A percentile compares a stretch with the other conserved stretches of the same genome.
phyloP scores from a whole-genome alignment of 2,113 vertebrate genomes.

The Phaetusa simplex region DNA sequence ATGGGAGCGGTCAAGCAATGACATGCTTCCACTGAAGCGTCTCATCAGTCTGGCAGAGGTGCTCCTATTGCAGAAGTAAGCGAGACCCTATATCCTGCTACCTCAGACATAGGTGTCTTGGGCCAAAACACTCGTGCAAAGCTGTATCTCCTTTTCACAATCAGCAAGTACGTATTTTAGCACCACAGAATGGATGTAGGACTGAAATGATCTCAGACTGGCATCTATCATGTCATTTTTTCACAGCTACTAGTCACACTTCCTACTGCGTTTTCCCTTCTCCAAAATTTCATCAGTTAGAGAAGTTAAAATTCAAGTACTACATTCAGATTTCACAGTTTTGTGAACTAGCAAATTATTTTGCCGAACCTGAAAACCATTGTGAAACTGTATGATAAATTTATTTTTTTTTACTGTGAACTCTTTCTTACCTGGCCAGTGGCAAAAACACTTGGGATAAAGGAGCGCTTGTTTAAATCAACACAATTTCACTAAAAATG shows the following conservation, averaged over 20 bases:
- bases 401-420: neutral
- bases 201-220: constrained; percentile 17
- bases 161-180: neutral
- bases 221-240: constrained; percentile 45
- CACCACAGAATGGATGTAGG: neutral
- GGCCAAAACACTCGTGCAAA: neutral
- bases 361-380: constrained; percentile 29
- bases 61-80: neutral
- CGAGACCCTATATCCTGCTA: neutral
- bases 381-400: neutral
- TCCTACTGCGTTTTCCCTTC: neutral
- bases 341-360: constrained; percentile 59
- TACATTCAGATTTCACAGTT: constrained; percentile 56
- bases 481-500: neutral
- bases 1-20: neutral
- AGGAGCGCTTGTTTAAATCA: neutral
- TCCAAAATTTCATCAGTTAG: constrained; percentile 21
- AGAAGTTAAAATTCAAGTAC: constrained; percentile 53
- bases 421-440: neutral
- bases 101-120: neutral
- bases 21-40: neutral
- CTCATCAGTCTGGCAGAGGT: neutral
- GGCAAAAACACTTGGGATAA: neutral
- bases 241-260: constrained; percentile 18
- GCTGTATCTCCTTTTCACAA: neutral